phyloP scores from a whole-genome alignment of 2,113 vertebrate species.

The Chaetorhynchus papuensis region DNA sequence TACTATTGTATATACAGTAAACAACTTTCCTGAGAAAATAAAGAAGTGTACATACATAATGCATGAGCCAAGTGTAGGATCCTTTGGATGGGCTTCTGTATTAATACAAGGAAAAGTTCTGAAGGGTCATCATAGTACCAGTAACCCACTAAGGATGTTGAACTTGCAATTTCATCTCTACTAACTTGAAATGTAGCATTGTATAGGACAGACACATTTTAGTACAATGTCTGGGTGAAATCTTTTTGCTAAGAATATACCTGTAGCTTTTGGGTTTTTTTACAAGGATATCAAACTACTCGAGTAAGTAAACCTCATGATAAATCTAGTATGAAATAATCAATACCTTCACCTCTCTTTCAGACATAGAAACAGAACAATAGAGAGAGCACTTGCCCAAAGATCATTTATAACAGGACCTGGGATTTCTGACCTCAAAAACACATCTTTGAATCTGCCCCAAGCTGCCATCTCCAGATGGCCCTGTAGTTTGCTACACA shows the following conservation, averaged over 20 bases:
- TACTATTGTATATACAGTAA: neutral
- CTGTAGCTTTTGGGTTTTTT: neutral
- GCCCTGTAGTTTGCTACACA: neutral
- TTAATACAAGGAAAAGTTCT: neutral
- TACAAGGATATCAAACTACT: neutral
- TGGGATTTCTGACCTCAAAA: neutral
- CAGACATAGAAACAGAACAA: neutral
- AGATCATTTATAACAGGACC: neutral
- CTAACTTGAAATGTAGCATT: neutral
- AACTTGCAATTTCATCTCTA: neutral
- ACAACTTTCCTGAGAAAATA: neutral
- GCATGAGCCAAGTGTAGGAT: fast-evolving
- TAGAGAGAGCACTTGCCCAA: neutral
- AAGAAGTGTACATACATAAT: neutral
- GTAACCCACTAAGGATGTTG: neutral
- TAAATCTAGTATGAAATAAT: neutral
- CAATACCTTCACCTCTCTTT: neutral
- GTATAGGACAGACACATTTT: neutral
- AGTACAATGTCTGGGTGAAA: neutral
- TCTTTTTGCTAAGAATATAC: neutral
- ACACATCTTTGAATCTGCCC: neutral
- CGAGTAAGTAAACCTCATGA: neutral
- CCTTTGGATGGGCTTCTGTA: neutral
- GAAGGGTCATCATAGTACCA: neutral
- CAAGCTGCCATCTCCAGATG: neutral